phyloP scores from a whole-genome alignment of 2,888 invertebrate genomes.

The Volucella inanis region DNA sequence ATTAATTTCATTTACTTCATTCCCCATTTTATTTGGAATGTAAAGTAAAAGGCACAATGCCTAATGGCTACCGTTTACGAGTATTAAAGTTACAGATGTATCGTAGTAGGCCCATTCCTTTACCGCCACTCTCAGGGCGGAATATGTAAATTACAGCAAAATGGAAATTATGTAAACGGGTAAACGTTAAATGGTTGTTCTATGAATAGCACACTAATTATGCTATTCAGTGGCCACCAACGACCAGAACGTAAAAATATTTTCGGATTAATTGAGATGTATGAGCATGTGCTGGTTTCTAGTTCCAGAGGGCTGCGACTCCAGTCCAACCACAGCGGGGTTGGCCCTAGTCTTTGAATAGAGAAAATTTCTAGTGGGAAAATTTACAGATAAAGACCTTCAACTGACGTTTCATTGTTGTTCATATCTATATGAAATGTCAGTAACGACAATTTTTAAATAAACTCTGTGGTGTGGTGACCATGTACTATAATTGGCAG shows the following conservation, averaged over 20 bases:
- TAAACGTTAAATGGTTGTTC: conserved; percentile 37
- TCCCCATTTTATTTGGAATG: conserved; percentile 27
- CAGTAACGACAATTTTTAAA: too few species aligned
- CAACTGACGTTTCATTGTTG: conserved; percentile 2
- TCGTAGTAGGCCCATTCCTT: too few species aligned
- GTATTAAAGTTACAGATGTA: too few species aligned
- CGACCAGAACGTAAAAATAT: conserved; percentile 51
- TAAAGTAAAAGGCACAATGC: conserved; percentile 55
- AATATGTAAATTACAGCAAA: conserved; percentile 68
- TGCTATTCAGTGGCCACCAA: conserved; percentile 67
- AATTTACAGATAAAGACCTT: conserved; percentile 37
- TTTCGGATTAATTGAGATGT: conserved; percentile 73
- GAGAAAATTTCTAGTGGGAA: conserved; percentile 8
- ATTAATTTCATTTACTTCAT: conserved; percentile 38
- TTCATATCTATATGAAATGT: too few species aligned
- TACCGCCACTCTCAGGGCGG: conserved; percentile 23
- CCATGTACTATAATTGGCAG: too few species aligned
- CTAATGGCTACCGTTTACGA: conserved; percentile 69
- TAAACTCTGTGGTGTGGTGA: too few species aligned
- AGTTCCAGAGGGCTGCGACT: too few species aligned
- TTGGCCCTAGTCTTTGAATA: conserved; percentile 4
- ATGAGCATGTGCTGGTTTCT: conserved; percentile 46
- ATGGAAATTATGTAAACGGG: conserved; percentile 68
- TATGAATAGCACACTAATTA: conserved; percentile 70
- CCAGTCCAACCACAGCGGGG: conserved; percentile 11